Percentiles rank a stretch among this genome's conserved stretches.
These are phyloP conservation scores for Drosophila greeni DNA, from an alignment of 2,888 invertebrate species.

Conservation along the genomic window DNA sequence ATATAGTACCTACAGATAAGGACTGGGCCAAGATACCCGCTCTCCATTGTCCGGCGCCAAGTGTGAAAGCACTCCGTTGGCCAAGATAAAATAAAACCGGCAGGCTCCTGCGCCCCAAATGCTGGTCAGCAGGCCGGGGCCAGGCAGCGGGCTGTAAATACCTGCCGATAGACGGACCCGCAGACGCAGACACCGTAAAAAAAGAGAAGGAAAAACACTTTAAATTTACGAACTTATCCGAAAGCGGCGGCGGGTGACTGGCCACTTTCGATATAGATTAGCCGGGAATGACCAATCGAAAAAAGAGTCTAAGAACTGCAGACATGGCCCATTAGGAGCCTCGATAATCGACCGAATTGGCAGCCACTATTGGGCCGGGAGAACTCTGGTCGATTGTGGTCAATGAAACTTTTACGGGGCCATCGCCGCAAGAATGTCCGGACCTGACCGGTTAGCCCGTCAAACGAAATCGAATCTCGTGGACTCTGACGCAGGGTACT, in stretches of 20 bases:
- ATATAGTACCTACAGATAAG: background rate
- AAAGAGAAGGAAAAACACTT: slow-evolving; percentile 9
- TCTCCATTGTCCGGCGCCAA: slow-evolving; percentile 1
- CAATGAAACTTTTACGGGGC: slow-evolving; percentile 21
- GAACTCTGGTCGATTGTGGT: slow-evolving; percentile 4
- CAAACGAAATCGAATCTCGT: slow-evolving; percentile 8
- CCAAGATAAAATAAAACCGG: slow-evolving; percentile 17
- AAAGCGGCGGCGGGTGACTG: slow-evolving; percentile 25
- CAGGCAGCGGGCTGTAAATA: slow-evolving; percentile 23
- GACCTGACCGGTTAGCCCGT: slow-evolving; percentile 1
- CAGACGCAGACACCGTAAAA: slow-evolving; percentile 32
- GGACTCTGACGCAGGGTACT: slow-evolving; percentile 13
- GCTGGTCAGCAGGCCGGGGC: slow-evolving; percentile 8
- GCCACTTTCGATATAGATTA: slow-evolving; percentile 25
- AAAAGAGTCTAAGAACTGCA: slow-evolving; percentile 9
- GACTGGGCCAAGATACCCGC: background rate
- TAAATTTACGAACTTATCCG: slow-evolving; percentile 25
- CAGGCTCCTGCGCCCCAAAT: slow-evolving; percentile 14
- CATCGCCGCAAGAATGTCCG: background rate
- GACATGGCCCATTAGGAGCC: slow-evolving; percentile 23
- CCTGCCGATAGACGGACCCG: slow-evolving; percentile 22
- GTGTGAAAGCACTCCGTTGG: background rate
- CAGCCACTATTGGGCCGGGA: slow-evolving; percentile 1
- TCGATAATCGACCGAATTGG: slow-evolving; percentile 1
- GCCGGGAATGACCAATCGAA: slow-evolving; percentile 13